Conservation (phyloP, 2,113 vertebrate species). For the Oncorhynchus clarkii region DNA sequence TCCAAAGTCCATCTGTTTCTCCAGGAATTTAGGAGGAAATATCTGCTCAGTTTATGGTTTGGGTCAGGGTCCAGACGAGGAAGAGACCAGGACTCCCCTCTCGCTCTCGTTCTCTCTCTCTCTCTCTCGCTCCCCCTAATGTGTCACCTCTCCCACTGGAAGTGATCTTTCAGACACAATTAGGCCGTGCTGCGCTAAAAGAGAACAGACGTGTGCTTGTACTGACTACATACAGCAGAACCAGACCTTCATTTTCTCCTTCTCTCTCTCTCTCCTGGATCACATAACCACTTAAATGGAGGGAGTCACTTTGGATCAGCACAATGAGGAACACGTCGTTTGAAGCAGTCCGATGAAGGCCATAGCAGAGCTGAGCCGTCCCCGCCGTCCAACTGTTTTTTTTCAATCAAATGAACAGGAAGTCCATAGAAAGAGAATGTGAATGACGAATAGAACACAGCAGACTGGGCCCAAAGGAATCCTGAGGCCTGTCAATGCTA, state of each 20-base stretch:
- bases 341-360: not conserved
- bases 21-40: too few relatives aligned
- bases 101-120: too few relatives aligned
- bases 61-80: too few relatives aligned
- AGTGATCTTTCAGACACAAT: constrained; percentile 35
- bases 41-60: too few relatives aligned
- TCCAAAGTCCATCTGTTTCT: too few relatives aligned
- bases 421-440: not conserved
- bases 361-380: not conserved
- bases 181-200: constrained; percentile 1
- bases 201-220: constrained; percentile 29
- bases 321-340: not conserved
- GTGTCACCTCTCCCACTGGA: constrained; percentile 1
- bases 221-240: constrained; percentile 1
- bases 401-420: not conserved
- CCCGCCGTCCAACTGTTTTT: not conserved
- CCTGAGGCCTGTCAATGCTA: not conserved
- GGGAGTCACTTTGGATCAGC: constrained; percentile 10
- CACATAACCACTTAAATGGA: constrained; percentile 15
- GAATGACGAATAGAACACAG: not conserved
- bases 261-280: not conserved
- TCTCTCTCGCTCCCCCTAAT: not conserved
- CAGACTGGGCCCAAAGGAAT: not conserved
- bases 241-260: not conserved
- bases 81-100: not conserved